These are phyloP conservation scores for Oreochromis aureus DNA, from an alignment of 2,113 vertebrate species.

Conservation along the genomic window DNA sequence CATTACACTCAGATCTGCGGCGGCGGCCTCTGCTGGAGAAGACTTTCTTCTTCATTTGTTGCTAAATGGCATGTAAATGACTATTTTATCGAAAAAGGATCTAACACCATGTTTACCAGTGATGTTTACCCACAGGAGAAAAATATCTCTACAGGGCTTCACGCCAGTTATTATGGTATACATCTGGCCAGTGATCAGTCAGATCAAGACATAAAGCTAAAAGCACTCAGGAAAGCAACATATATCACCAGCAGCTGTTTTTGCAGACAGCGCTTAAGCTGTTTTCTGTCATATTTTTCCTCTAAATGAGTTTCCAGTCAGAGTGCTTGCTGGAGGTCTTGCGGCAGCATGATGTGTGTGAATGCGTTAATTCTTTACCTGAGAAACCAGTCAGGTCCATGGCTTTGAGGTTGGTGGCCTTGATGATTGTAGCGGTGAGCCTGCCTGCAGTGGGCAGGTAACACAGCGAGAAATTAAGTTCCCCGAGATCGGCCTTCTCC, in stretches of 20 bases:
- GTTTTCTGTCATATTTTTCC: not conserved
- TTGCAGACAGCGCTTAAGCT: not conserved
- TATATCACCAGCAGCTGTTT: not conserved
- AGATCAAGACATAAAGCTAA: not conserved
- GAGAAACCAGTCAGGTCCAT: conserved; percentile 94
- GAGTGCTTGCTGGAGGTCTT: not conserved
- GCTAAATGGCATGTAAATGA: not conserved
- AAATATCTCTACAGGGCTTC: not conserved
- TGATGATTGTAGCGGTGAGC: conserved; percentile 88
- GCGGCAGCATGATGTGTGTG: not conserved
- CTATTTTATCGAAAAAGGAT: not conserved
- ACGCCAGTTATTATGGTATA: not conserved
- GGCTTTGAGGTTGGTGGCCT: conserved; percentile 92
- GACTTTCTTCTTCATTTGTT: not conserved
- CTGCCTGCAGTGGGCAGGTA: conserved; percentile 91
- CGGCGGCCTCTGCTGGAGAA: not conserved
- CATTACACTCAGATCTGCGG: not conserved
- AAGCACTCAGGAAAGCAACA: not conserved
- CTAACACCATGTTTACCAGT: not conserved
- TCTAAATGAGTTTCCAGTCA: not conserved
- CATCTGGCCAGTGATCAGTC: not conserved
- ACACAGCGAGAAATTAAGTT: conserved; percentile 93
- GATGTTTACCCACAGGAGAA: not conserved
- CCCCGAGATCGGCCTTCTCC: conserved; percentile 94
- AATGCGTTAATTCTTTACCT: conserved; percentile 58